Evolutionary conservation across 1,140 invertebrate species (phyloP), one percentile per base, ranked within the genome.

Genomic region (Platorchestia sp.): DNA sequence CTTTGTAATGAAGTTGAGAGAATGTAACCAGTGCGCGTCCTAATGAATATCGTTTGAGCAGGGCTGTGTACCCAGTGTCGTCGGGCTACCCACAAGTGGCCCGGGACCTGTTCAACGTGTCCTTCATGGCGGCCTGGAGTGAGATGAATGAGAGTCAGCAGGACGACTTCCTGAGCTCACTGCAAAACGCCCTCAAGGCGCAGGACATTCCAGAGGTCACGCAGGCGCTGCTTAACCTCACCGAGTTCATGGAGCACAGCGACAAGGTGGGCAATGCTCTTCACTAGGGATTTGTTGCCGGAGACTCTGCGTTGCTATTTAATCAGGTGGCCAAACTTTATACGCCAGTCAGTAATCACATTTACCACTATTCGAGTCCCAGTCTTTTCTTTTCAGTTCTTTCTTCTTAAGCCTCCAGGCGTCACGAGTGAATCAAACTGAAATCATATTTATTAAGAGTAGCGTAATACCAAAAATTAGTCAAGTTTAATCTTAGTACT

Each of bases 241-340:
- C 99, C 0, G 99, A 99, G 97, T 99, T 99, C 97, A 99, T 99
- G 99, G 99, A 99, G 97, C 99, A 99, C 97, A 99, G 99, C 97
- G 99, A 99, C 97, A 99, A 99, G 96, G 98, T 98, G 93, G 91
- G 96, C 43, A 10, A 75, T 89, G 87, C 7, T 41, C 43, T 89
- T 19, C 7, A 42, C 27, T 75, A 16, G 53, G 14, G 14, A 75
- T 75, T 36, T 75, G 53, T 75, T 16, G 53, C 53, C 53, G 14
- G 53, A 16, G 53, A 75, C 36, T 75, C 14, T n/a, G n/a, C n/a
- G n/a, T n/a, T n/a, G n/a, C n/a, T n/a, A n/a, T n/a, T n/a, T n/a
- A n/a, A n/a, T n/a, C n/a, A n/a, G n/a, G n/a, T n/a, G n/a, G n/a
- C n/a, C n/a, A n/a, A n/a, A n/a, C n/a, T n/a, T n/a, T n/a, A n/a